phyloP scores from a whole-genome alignment of 2,888 invertebrate genomes.

The Tetanocera ferruginea region DNA sequence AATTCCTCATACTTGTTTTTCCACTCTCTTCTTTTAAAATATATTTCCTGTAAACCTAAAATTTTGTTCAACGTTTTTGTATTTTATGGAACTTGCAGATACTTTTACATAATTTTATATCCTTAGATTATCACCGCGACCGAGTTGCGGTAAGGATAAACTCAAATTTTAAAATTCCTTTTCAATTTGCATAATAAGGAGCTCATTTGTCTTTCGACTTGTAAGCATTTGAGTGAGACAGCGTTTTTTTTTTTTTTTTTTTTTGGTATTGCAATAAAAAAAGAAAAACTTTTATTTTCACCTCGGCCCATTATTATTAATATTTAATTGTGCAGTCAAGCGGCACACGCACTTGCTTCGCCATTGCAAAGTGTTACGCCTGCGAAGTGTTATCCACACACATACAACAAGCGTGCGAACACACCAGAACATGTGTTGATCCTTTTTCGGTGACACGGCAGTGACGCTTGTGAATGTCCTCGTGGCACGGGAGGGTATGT shows the following conservation, averaged over 20 bases:
- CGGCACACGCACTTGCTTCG: neutral
- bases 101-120: too few species aligned
- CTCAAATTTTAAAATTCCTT: neutral
- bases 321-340: constrained; percentile 7
- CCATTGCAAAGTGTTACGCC: too few species aligned
- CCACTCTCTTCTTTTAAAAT: too few species aligned
- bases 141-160: too few species aligned
- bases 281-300: neutral
- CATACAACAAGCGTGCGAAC: neutral
- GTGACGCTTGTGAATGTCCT: neutral
- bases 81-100: too few species aligned
- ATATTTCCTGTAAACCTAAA: too few species aligned
- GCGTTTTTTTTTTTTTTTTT: too few species aligned
- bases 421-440: neutral
- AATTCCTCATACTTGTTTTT: too few species aligned
- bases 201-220: neutral
- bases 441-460: neutral
- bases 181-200: constrained; percentile 22
- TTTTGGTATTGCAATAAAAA: neutral
- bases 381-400: too few species aligned
- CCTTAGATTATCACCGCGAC: too few species aligned
- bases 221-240: neutral
- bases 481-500: neutral
- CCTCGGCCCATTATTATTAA: constrained; percentile 17
- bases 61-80: too few species aligned